Percentiles rank a stretch among this genome's conserved stretches.
Conservation (phyloP, 2,888 invertebrate genomes). For the Phrixothrix hirtus region DNA sequence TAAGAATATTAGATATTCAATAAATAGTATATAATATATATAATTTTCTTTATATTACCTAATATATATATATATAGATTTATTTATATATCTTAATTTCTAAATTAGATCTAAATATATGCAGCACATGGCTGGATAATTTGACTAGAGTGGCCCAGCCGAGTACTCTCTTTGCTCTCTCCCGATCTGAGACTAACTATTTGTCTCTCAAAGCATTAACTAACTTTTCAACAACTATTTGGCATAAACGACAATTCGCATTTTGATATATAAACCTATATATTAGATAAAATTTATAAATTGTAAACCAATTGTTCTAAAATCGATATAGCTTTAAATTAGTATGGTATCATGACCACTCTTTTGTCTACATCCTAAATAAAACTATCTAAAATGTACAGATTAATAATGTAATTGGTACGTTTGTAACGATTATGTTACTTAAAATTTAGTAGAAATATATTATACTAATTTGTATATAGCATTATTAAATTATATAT, state of each 20-base stretch:
- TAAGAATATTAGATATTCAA: conserved; percentile 54
- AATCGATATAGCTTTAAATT: conserved; percentile 48
- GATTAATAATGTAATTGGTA: conserved; percentile 65
- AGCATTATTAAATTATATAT: conserved; percentile 51
- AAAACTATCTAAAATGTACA: conserved; percentile 51
- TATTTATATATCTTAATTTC: conserved; percentile 36
- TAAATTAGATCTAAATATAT: conserved; percentile 53
- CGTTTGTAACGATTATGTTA: conserved; percentile 61
- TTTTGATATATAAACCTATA: conserved; percentile 52
- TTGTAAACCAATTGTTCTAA: conserved; percentile 53
- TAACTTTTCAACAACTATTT: conserved; percentile 56
- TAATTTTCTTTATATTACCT: conserved; percentile 50
- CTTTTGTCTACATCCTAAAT: conserved; percentile 33
- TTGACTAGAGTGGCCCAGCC: conserved; percentile 58
- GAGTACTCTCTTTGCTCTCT: conserved; percentile 39
- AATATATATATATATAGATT: conserved; percentile 46
- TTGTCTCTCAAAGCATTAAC: conserved; percentile 53
- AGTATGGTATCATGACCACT: conserved; percentile 34
- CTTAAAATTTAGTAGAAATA: conserved; percentile 56
- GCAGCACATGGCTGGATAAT: conserved; percentile 55
- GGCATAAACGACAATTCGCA: conserved; percentile 54
- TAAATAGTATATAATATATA: conserved; percentile 52
- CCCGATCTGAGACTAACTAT: conserved; percentile 43
- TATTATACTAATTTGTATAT: conserved; percentile 47
- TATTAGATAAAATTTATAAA: conserved; percentile 56